phyloP scores from a whole-genome alignment of 1,140 invertebrate genomes.

The Drosophila lacteicornis region DNA sequence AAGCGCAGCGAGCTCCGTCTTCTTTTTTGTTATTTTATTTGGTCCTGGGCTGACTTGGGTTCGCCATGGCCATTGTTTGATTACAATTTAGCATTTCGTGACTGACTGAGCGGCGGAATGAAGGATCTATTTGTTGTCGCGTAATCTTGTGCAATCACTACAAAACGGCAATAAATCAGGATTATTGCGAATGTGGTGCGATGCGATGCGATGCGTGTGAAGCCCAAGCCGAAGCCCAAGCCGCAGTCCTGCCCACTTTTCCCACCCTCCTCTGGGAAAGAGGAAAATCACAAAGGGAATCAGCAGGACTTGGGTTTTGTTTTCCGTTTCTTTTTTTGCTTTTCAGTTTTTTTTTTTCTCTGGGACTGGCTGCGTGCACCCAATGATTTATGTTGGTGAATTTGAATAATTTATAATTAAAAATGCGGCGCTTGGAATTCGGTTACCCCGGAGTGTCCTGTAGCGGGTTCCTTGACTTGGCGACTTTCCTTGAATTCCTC shows the following conservation, averaged over 20 bases:
- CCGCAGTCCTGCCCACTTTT: slow-evolving; percentile 53
- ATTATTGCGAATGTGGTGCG: slow-evolving; percentile 83
- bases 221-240: slow-evolving; percentile 14
- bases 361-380: slow-evolving; percentile 61
- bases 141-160: slow-evolving; percentile 84
- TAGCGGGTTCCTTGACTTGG: slow-evolving; percentile 47
- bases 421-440: slow-evolving; percentile 76
- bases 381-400: slow-evolving; percentile 80
- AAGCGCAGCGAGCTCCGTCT: slow-evolving; percentile 57
- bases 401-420: slow-evolving; percentile 84
- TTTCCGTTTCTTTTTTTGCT: slow-evolving; percentile 15
- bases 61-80: slow-evolving; percentile 78
- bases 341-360: background rate
- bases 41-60: slow-evolving; percentile 27
- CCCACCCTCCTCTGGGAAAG: slow-evolving; percentile 25
- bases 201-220: slow-evolving; percentile 71
- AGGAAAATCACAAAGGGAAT: slow-evolving; percentile 25
- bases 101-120: slow-evolving; percentile 72
- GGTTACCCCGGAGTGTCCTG: slow-evolving; percentile 76
- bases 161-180: slow-evolving; percentile 84
- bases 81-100: slow-evolving; percentile 83
- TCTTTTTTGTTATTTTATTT: slow-evolving; percentile 36
- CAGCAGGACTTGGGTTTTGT: slow-evolving; percentile 43
- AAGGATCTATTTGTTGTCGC: slow-evolving; percentile 84
- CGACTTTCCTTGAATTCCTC: slow-evolving; percentile 10